A percentile compares a stretch with the other conserved stretches of the same genome.
phyloP scores from a whole-genome alignment of 2,888 invertebrate genomes.

The Rhopalosiphum nymphaeae region DNA sequence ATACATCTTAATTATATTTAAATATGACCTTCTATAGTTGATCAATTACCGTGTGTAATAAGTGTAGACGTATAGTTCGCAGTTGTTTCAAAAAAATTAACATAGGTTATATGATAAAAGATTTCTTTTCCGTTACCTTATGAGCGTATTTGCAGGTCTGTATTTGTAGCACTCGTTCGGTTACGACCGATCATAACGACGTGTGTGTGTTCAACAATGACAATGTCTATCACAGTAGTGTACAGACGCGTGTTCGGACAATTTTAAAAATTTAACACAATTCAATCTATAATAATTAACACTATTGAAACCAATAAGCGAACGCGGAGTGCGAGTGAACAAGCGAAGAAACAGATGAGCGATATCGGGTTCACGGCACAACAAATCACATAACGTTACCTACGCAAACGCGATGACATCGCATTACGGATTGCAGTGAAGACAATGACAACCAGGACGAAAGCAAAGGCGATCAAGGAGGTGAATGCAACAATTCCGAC shows the following conservation, averaged over 20 bases:
- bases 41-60: neutral
- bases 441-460: neutral
- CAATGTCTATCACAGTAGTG: neutral
- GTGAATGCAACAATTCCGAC: neutral
- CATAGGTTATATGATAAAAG: neutral
- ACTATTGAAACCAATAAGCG: neutral
- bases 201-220: neutral
- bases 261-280: neutral
- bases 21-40: neutral
- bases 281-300: neutral
- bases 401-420: neutral
- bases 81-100: neutral
- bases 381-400: neutral
- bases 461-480: neutral
- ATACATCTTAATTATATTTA: neutral
- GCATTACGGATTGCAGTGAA: neutral
- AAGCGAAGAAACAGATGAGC: neutral
- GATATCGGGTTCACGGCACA: neutral
- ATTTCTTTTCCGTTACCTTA: neutral
- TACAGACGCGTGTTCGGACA: neutral
- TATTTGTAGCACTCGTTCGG: neutral
- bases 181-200: neutral
- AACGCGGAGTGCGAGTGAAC: neutral
- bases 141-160: neutral
- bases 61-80: neutral